Base-by-base conservation (phyloP, 2,888 invertebrate genomes). In the Brassicogethes aeneus region DNA sequence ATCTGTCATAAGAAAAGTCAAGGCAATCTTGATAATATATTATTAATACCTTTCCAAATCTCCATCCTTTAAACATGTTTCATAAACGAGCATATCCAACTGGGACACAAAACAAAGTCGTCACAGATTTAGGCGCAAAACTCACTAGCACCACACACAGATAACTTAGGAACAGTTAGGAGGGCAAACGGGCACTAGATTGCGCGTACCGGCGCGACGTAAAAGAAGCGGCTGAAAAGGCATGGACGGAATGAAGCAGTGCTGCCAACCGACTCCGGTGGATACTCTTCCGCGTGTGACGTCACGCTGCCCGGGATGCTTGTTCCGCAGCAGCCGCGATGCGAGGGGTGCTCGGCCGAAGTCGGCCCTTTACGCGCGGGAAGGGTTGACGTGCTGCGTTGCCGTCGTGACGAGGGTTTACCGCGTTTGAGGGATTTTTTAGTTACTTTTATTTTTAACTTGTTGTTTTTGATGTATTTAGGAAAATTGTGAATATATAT, bases 241-340 rank as follows among this genome's bases (percentile, higher is more conserved):
- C 57, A 56, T 60, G 60, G 60, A 62, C 60, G 62, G 58, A 58
- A 51, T 49, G 51, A 48, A 42, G 45, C 45, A 46, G 50, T 42
- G 44, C 45, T 42, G 23, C n/a, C n/a, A n/a, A n/a, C n/a, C 48
- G 40, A 38, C 50, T 44, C 47, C 49, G 46, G 41, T 52, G 44
- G 54, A 51, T 54, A 60, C 53, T 58, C 61, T 65, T 62, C 64
- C 64, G 63, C 56, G 59, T 58, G 55, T 66, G 66, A 67, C 67
- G 67, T 66, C 67, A 67, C 60, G 61, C 63, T 60, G 60, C 64
- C 64, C 60, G 62, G 63, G 64, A 61, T 60, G 61, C 61, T 56
- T 42, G 47, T 59, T 57, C 59, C 62, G 56, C 59, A 60, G 62
- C 61, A 60, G 61, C 52, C 55, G 45, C 43, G 47, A 50, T 50